Evolutionary conservation across 1,140 invertebrate genomes (phyloP).

Genomic region (Contarinia nasturtii): DNA sequence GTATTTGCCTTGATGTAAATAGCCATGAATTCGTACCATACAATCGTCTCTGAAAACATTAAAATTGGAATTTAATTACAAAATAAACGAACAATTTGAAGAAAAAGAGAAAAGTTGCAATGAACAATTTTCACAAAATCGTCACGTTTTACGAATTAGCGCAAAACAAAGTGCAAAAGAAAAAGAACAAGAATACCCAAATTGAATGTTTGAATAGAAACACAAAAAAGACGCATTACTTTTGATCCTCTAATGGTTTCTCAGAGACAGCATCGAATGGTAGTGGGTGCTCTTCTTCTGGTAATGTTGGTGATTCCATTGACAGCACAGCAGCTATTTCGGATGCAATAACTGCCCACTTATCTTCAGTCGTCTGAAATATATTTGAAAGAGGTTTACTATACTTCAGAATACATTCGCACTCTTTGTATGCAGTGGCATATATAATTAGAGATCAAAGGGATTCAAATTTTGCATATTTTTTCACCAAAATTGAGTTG

Average conservation of each 20-base stretch:
- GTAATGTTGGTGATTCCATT: slow-evolving; percentile 28
- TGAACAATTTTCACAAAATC: no score
- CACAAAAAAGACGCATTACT: slow-evolving; percentile 31
- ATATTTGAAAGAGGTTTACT: no score
- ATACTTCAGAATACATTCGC: no score
- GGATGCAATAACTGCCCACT: slow-evolving; percentile 52
- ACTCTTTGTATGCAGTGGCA: no score
- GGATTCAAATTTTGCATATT: no score
- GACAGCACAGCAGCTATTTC: slow-evolving; percentile 53
- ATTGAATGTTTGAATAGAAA: slow-evolving; percentile 1
- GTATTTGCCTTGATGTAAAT: slow-evolving; percentile 45
- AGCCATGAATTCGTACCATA: slow-evolving; percentile 69
- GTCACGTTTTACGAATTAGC: no score
- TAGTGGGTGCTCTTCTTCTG: slow-evolving; percentile 31
- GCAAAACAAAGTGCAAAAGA: no score
- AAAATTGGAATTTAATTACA: neutral
- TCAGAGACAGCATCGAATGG: slow-evolving; percentile 81
- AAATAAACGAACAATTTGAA: neutral
- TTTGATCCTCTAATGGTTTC: slow-evolving; percentile 69
- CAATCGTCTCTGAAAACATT: slow-evolving; percentile 49
- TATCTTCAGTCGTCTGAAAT: slow-evolving; percentile 22
- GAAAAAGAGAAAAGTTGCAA: no score
- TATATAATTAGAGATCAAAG: no score
- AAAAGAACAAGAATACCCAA: no score
- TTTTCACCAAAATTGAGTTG: no score